Conservation (phyloP, 2,888 invertebrate genomes). For the Dicyrtomina minuta region DNA sequence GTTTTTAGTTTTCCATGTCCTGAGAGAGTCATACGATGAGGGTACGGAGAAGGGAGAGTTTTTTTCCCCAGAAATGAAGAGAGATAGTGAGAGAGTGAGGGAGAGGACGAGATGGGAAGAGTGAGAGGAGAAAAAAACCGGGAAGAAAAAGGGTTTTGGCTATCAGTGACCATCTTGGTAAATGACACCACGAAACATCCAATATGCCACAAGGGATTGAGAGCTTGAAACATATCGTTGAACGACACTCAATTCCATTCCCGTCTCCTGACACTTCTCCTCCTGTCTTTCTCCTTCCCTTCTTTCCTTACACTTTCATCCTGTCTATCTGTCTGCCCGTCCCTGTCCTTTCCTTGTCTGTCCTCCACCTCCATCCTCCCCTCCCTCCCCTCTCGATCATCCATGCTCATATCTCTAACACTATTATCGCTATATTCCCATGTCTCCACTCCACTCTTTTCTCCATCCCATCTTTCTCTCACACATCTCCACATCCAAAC, state of each 20-base stretch:
- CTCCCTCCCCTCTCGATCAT: conserved; percentile 15
- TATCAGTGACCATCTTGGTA: conserved; percentile 36
- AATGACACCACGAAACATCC: conserved; percentile 33
- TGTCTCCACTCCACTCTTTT: neutral
- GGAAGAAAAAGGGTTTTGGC: conserved; percentile 20
- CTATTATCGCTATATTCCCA: neutral
- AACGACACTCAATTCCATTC: conserved; percentile 37
- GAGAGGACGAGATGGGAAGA: neutral
- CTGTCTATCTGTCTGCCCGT: neutral
- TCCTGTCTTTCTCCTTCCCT: conserved; percentile 22
- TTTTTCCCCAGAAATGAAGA: neutral
- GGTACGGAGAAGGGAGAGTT: neutral
- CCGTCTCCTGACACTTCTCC: conserved; percentile 37
- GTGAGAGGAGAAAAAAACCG: neutral
- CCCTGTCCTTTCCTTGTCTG: conserved; percentile 14
- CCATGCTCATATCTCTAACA: neutral
- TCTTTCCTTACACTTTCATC: conserved; percentile 11
- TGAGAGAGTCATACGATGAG: conserved; percentile 22
- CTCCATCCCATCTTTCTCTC: neutral
- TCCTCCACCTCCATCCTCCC: conserved; percentile 18
- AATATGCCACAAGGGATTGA: conserved; percentile 40
- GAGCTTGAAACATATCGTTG: conserved; percentile 29
- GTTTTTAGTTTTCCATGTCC: conserved; percentile 8
- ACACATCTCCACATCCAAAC: neutral
- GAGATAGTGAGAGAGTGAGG: neutral